Evolutionary conservation across 2,888 invertebrate genomes (phyloP).

Genomic region (Aquatica leii): DNA sequence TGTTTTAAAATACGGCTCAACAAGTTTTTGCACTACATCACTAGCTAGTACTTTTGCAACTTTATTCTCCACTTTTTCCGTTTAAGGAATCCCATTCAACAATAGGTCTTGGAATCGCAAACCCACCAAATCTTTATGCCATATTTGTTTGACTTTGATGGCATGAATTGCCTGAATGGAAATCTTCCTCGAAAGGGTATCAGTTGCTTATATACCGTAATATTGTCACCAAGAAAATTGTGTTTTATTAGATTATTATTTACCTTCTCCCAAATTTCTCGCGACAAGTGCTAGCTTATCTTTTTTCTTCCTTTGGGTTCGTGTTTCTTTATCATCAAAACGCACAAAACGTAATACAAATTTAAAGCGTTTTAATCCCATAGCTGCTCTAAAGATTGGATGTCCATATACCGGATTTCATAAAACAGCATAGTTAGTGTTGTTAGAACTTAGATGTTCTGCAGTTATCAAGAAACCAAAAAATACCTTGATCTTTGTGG

Average conservation of each 20-base stretch:
- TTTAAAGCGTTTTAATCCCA: too few species aligned
- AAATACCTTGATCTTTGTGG: not conserved
- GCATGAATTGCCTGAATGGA: conserved; percentile 2
- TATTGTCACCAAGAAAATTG: conserved; percentile 2
- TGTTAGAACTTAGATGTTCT: too few species aligned
- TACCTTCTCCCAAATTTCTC: conserved; percentile 1
- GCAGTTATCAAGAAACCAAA: not conserved
- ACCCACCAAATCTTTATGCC: conserved; percentile 7
- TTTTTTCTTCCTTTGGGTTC: not conserved
- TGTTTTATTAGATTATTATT: not conserved
- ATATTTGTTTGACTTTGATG: not conserved
- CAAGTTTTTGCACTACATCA: too few species aligned
- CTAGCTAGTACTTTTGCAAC: not conserved
- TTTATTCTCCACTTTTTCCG: conserved; percentile 1
- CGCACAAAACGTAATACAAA: conserved; percentile 1
- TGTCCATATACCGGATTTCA: not conserved
- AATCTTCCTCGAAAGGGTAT: not conserved
- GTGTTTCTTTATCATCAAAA: not conserved
- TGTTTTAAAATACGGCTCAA: too few species aligned
- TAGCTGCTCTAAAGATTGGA: too few species aligned
- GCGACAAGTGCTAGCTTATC: not conserved
- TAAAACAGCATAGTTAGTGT: not conserved
- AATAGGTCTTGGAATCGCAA: not conserved
- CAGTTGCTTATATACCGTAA: conserved; percentile 1
- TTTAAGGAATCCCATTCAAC: not conserved